Evolutionary conservation across 64 coral and sea anemone species (phyloP).

Genomic region (Montipora cactus): DNA sequence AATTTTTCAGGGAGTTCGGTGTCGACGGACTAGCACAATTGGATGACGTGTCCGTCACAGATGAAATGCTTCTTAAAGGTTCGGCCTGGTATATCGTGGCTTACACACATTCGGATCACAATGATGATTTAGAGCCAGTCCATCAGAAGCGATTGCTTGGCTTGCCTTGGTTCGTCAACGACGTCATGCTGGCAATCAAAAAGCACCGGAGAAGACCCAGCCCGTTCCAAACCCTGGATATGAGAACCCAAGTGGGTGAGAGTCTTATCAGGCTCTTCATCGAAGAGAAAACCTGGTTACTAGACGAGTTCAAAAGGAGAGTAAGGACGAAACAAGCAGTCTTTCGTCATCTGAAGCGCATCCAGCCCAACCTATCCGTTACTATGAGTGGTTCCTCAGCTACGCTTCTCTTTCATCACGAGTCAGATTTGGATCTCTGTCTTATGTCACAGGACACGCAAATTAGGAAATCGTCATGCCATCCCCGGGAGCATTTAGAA

Average conservation of each 20-base stretch:
- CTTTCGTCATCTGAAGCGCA: neutral
- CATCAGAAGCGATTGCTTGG: constrained; percentile 56
- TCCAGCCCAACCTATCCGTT: neutral
- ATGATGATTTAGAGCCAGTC: neutral
- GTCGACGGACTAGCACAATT: constrained; percentile 44
- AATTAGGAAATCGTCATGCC: neutral
- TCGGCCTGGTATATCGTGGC: constrained; percentile 94
- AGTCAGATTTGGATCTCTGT: constrained; percentile 91
- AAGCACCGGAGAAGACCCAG: neutral
- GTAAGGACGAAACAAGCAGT: constrained; percentile 15
- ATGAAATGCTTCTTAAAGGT: constrained; percentile 80
- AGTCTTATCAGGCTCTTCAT: constrained; percentile 32
- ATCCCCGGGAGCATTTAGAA: neutral
- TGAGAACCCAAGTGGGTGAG: constrained; percentile 24
- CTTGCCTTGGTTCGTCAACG: constrained; percentile 96
- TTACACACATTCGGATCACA: constrained; percentile 51
- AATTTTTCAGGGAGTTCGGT: constrained; percentile 88
- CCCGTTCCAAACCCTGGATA: neutral
- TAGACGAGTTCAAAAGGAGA: constrained; percentile 16
- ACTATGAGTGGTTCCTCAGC: constrained; percentile 90
- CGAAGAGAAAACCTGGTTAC: constrained; percentile 32
- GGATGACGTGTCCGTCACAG: neutral
- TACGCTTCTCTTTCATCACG: constrained; percentile 74
- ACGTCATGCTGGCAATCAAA: constrained; percentile 85
- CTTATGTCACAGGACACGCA: neutral